phyloP scores from a whole-genome alignment of 2,888 invertebrate genomes.

The Caenorhabditis angaria region DNA sequence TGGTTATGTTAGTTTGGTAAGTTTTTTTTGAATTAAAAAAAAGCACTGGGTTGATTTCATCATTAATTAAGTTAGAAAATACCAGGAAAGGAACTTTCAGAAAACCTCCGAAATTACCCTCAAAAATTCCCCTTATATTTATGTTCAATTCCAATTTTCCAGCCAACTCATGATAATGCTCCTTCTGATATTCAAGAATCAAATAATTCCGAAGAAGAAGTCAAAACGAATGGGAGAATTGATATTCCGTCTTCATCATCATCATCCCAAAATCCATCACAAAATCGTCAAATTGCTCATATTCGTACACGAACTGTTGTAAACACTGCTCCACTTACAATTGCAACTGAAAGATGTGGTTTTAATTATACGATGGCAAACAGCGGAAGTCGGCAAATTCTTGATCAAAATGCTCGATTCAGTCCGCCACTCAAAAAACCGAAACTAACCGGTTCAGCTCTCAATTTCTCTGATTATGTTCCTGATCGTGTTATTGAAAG shows the following conservation, averaged over 20 bases:
- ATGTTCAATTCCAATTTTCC: background rate
- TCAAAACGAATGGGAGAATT: slow-evolving; percentile 12
- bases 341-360: slow-evolving; percentile 33
- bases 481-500: slow-evolving; percentile 24
- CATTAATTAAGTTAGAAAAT: too few relatives aligned
- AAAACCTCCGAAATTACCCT: background rate
- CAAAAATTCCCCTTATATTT: background rate
- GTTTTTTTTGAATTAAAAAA: background rate
- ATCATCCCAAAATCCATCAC: background rate
- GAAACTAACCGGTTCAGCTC: slow-evolving; percentile 23
- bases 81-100: too few relatives aligned
- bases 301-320: slow-evolving; percentile 36
- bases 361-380: slow-evolving; percentile 47
- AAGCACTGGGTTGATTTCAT: background rate
- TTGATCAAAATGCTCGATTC: slow-evolving; percentile 18
- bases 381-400: slow-evolving; percentile 17
- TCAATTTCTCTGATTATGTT: slow-evolving; percentile 32
- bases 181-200: slow-evolving; percentile 1
- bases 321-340: slow-evolving; percentile 20
- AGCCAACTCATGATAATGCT: background rate
- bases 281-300: background rate
- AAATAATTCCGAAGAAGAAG: slow-evolving; percentile 21
- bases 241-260: background rate
- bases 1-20: slow-evolving; percentile 10
- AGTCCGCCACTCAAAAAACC: slow-evolving; percentile 48